phyloP scores from a whole-genome alignment of 2,797 vertebrate genomes.

The Siniperca scherzeri region DNA sequence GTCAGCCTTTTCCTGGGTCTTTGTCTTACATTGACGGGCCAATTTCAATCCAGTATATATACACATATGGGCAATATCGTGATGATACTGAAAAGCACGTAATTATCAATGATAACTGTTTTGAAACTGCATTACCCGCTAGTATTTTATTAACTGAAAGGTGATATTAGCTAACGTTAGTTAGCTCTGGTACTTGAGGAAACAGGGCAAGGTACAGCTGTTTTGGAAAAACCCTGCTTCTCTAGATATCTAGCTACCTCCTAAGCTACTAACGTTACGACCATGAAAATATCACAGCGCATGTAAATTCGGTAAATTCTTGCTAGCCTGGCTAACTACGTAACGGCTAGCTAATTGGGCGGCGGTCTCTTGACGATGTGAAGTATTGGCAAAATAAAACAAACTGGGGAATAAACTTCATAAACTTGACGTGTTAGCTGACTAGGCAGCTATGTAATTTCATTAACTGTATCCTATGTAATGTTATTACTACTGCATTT shows the following conservation, averaged over 20 bases:
- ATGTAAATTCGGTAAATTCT: accelerated
- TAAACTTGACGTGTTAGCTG: accelerated
- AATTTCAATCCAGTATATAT: neutral
- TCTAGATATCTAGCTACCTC: too few species aligned
- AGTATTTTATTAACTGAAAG: neutral
- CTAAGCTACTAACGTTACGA: neutral
- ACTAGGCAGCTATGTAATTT: accelerated
- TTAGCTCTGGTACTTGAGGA: neutral
- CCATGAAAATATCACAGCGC: neutral
- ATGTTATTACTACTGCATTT: neutral
- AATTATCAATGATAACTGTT: neutral
- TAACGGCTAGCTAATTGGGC: conserved; percentile 30
- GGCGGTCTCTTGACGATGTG: neutral
- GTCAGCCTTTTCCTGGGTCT: neutral
- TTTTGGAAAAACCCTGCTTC: neutral
- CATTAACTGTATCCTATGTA: accelerated
- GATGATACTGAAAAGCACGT: neutral
- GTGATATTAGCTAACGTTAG: neutral
- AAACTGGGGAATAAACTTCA: neutral
- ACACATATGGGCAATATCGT: accelerated
- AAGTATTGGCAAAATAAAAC: neutral
- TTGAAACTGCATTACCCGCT: neutral
- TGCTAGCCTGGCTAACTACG: neutral
- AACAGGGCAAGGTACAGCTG: accelerated
- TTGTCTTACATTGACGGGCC: neutral